Conservation (phyloP, 2,113 vertebrate species). For the Festucalex cinctus region DNA sequence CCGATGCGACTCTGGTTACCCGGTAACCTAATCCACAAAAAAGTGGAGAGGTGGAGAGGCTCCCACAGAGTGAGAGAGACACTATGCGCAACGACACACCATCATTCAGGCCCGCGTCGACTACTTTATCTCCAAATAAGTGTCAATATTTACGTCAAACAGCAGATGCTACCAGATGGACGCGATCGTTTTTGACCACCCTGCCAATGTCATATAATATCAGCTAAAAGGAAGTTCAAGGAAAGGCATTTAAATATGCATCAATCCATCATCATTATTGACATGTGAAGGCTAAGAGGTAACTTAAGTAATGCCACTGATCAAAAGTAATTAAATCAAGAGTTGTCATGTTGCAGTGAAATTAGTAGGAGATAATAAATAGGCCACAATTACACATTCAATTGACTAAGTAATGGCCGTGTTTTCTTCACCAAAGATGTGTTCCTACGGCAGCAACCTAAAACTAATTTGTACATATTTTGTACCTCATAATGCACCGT, state of each 20-base stretch:
- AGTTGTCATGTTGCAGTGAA: constrained; percentile 4
- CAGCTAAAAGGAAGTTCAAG: constrained; percentile 14
- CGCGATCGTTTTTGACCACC: constrained; percentile 18
- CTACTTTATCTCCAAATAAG: constrained; percentile 52
- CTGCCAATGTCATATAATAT: constrained; percentile 20
- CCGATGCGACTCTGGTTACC: constrained; percentile 65
- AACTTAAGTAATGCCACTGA: constrained; percentile 13
- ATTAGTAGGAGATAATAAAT: neutral
- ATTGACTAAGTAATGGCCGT: neutral
- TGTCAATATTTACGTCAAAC: constrained; percentile 41
- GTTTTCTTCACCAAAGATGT: neutral
- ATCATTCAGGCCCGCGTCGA: constrained; percentile 25
- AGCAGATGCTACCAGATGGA: constrained; percentile 36
- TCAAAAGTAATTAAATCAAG: constrained; percentile 11
- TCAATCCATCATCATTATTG: constrained; percentile 28
- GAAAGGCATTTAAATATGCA: constrained; percentile 18
- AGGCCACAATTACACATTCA: neutral
- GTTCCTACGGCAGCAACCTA: neutral
- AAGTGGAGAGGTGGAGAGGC: constrained; percentile 36
- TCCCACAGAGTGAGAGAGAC: constrained; percentile 38
- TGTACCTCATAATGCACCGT: neutral
- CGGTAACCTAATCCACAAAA: constrained; percentile 62
- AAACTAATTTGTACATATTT: neutral
- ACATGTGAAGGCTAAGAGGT: constrained; percentile 7
- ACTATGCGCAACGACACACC: constrained; percentile 41